phyloP scores from a whole-genome alignment of 2,797 vertebrate genomes.

The Hydrophis major region DNA sequence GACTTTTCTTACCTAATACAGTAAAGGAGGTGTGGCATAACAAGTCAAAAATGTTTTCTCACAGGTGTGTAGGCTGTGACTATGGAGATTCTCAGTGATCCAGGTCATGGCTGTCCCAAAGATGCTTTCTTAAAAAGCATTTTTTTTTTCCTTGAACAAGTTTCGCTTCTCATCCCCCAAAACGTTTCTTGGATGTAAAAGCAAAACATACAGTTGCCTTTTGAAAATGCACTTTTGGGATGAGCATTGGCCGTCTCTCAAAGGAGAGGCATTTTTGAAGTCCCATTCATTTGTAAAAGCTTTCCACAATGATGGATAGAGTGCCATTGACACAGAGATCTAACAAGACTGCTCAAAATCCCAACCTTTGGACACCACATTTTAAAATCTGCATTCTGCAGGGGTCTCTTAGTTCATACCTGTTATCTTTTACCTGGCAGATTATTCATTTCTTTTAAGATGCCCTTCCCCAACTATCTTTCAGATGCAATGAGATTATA shows the following conservation, averaged over 20 bases:
- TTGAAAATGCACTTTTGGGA: no score
- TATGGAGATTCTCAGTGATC: not conserved
- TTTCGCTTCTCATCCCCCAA: no score
- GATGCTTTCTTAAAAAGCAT: no score
- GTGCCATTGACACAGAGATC: not conserved
- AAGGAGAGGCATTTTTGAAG: not conserved
- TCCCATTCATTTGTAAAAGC: not conserved
- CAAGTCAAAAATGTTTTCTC: not conserved
- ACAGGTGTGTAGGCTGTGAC: not conserved
- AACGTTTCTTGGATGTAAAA: no score
- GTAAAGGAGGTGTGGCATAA: not conserved
- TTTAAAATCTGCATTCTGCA: not conserved
- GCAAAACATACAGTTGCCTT: no score
- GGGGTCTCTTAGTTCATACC: not conserved
- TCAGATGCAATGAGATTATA: not conserved
- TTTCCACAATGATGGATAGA: not conserved
- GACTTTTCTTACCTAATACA: not conserved
- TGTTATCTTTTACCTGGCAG: not conserved
- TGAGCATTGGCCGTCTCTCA: not conserved
- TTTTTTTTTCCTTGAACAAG: no score
- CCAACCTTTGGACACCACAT: not conserved
- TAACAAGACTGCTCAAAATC: not conserved
- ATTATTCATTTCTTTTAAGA: not conserved
- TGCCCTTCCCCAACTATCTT: not conserved
- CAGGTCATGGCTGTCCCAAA: no score